These are phyloP conservation scores for Xanthorhoe designata DNA, from an alignment of 2,888 invertebrate species.

Conservation along the genomic window DNA sequence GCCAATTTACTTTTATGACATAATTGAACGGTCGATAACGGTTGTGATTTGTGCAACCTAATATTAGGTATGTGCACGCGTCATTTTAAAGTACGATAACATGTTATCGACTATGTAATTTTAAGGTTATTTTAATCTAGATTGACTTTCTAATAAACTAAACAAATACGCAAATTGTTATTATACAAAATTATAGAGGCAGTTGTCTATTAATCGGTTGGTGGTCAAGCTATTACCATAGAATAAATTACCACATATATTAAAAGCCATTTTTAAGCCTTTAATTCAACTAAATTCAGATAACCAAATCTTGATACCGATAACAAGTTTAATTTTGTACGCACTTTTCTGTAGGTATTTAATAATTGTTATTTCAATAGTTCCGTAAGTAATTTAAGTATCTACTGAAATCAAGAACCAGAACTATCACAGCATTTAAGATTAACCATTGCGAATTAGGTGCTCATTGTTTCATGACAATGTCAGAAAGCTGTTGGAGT, in stretches of 20 bases:
- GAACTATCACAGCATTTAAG: too few relatives aligned
- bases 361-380: too few relatives aligned
- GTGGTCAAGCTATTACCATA: background rate
- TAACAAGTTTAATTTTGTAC: too few relatives aligned
- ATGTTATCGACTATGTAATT: conserved; percentile 4
- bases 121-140: conserved; percentile 10
- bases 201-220: background rate
- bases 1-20: conserved; percentile 41
- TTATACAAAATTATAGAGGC: conserved; percentile 26
- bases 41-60: conserved; percentile 10
- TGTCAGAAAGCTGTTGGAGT: too few relatives aligned
- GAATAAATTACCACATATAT: background rate
- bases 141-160: conserved; percentile 25
- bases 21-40: conserved; percentile 35
- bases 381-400: too few relatives aligned
- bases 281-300: too few relatives aligned
- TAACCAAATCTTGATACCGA: too few relatives aligned
- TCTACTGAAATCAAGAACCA: too few relatives aligned
- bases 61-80: conserved; percentile 2
- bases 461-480: too few relatives aligned
- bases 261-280: background rate
- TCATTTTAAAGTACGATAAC: conserved; percentile 4
- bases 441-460: too few relatives aligned
- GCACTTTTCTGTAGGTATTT: too few relatives aligned
- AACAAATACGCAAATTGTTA: conserved; percentile 30